Evolutionary conservation across 2,113 vertebrate species (phyloP), one percentile per base, ranked within the genome.

Genomic region (Nycticryphes semicollaris): DNA sequence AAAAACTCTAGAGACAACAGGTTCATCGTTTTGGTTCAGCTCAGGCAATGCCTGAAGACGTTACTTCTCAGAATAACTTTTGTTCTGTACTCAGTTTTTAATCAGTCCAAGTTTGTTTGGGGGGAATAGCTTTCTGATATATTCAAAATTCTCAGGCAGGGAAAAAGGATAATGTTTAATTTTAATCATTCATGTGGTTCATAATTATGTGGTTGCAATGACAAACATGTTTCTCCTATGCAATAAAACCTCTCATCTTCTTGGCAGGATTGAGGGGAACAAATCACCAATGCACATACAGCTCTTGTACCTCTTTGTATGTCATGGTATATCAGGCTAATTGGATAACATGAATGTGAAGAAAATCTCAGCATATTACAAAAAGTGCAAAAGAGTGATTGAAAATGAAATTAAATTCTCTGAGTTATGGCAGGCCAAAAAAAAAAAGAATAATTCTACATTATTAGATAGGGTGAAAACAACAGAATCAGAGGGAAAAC

Each of bases 261-360:
- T 63, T 68, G n/a, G 7, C 0, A 0, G 10, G 8, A 20, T 20
- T 66, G 14, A 13, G 45, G 20, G 15, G 15, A 68, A 93, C 17
- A 77, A 81, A 74, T 87, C 56, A 68, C 16, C 10, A 81, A 64
- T 18, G 18, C 13, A 59, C 79, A 86, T 63, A 59, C 5, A 62
- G 8, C 10, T 64, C 37, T 73, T 73, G 9, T 47, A 70, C 43
- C 11, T 72, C 17, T 80, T 73, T 19, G 17, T 37, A 23, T 69
- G 33, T 45, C 2, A 0, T 27, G 9, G 23, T 19, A 27, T 14
- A 35, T 35, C 11, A 83, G 27, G 24, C 37, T 80, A 33, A 25
- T 73, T 53, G 27, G 23, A 94, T 68, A 76, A 86, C 10, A 43
- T 3, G 19, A 67, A 59, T 28, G 16, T 76, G 47, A 79, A 85